Evolutionary conservation across 2,113 vertebrate genomes (phyloP), one percentile per base, ranked within the genome.

Genomic region (Alethe castanea): DNA sequence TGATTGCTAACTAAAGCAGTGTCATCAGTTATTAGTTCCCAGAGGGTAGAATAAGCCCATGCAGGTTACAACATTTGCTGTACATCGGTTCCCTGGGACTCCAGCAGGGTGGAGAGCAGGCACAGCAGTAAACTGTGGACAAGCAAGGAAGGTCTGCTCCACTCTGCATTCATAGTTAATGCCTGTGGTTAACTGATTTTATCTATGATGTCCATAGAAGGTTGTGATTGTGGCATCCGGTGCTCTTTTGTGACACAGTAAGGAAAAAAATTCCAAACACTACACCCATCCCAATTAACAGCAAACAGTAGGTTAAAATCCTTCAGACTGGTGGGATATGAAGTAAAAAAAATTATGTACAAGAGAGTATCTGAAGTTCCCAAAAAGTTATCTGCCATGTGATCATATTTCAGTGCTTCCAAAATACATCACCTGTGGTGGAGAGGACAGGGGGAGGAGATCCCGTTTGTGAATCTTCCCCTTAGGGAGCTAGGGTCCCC

Each of bases 61-160:
- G 9, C 4, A 19, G 23, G n/a, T 73, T 77, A 59, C 1, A 3
- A 9, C 5, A 6, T 20, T 79, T 61, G 62, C 53, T 2, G 1
- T 17, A 44, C 28, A 24, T 52, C 33, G 5, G 17, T 20, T 81
- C 28, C 23, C 38, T 1, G 3, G 16, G 57, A n/a, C 0, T 0
- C 42, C 66, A 85, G 69, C 33, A n/a, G 11, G 10, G n/a, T 36
- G 47, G 8, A 71, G 53, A 72, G 48, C 47, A 57, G 10, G 17
- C 31, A 40, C 15, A 70, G 35, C 16, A 56, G 45, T 15, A 29
- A 90, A 31, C n/a, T 36, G 7, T 1, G 22, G 36, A 45, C 31
- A n/a, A 62, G 65, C 17, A 62, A 45, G 5, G 29, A 72, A 50
- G 20, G 14, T 22, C 53, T 90, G 25, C 29, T 70, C 15, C 6